Base-by-base conservation (phyloP, 2,113 vertebrate species). In the Opisthocomus hoazin region DNA sequence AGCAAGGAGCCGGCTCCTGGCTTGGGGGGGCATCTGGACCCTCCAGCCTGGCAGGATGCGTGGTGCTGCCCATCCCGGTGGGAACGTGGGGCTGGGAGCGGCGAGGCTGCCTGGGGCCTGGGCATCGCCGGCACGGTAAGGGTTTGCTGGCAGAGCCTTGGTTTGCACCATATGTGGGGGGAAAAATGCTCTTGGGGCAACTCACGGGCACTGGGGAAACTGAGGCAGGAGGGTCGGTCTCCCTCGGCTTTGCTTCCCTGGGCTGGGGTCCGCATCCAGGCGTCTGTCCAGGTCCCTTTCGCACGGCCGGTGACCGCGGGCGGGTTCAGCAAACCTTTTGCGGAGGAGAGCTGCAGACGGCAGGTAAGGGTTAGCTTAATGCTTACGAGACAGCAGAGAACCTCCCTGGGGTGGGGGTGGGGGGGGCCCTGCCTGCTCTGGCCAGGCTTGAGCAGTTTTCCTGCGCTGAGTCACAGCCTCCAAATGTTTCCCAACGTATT, bases 131-230 rank as follows among this genome's bases (percentile, higher is more conserved):
- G 15, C 5, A 20, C 9, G 24, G 15, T 6, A 20, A 24, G 22
- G 34, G 3, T 10, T 58, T 30, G 2, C 1, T 64, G 29, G 58
- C 63, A 68, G 51, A 56, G 27, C 36, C 39, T 15, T 24, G 21
- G 0, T 39, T 43, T 36, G n/a, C 23, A 24, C 24, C 4, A 1
- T 5, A 19, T 60, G 4, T 0, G 0, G 45, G 46, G 54, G 50
- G 12, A 2, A 19, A 18, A 23, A 37, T 5, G 43, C 19, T 48
- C 37, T 51, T 16, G n/a, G 37, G 32, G 54, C 12, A 10, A 50
- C n/a, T n/a, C 18, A 14, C n/a, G 30, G 24, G 39, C 43, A 10
- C 9, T 7, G 5, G 54, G 64, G 75, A 84, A 78, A 29, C 88
- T 64, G 84, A 77, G 64, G 69, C 74, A 91, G 51, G 63, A 50